Conservation (phyloP, 2,113 vertebrate genomes). For the Notarius lentiginosus region DNA sequence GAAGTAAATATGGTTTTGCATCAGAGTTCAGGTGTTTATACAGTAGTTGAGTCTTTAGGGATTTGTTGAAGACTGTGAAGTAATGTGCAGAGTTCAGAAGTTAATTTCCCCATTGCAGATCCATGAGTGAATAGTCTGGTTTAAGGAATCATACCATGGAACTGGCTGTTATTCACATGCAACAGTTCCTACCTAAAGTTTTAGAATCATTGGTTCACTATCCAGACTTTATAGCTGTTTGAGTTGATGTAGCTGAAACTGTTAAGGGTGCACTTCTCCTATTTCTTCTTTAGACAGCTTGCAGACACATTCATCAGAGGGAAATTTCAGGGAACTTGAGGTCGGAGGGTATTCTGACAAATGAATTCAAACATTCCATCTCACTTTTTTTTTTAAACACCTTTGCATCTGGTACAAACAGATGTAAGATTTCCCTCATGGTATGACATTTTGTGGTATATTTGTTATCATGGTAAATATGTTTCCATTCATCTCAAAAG, state of each 20-base stretch:
- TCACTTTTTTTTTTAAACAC: background rate
- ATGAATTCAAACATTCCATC: background rate
- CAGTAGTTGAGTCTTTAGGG: background rate
- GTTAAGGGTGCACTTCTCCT: background rate
- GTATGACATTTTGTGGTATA: background rate
- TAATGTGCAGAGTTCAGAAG: background rate
- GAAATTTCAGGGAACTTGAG: background rate
- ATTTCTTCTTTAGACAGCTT: constrained; percentile 52
- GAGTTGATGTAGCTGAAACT: background rate
- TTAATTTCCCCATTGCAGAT: background rate
- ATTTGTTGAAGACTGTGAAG: background rate
- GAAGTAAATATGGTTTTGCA: background rate
- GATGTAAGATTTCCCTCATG: background rate
- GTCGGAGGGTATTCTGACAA: constrained; percentile 21
- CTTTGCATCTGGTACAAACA: background rate
- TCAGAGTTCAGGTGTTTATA: background rate
- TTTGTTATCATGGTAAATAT: background rate
- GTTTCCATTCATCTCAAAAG: background rate
- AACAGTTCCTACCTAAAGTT: background rate
- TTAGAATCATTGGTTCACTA: background rate
- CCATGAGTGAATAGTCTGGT: too few relatives aligned
- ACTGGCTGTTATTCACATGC: background rate
- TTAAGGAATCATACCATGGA: background rate
- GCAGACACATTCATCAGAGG: constrained; percentile 28
- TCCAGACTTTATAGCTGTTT: background rate